Percentiles rank a stretch among this genome's conserved stretches.
Evolutionary conservation across 2,113 vertebrate genomes (phyloP).

Genomic region (Myanophis thanlyinensis): DNA sequence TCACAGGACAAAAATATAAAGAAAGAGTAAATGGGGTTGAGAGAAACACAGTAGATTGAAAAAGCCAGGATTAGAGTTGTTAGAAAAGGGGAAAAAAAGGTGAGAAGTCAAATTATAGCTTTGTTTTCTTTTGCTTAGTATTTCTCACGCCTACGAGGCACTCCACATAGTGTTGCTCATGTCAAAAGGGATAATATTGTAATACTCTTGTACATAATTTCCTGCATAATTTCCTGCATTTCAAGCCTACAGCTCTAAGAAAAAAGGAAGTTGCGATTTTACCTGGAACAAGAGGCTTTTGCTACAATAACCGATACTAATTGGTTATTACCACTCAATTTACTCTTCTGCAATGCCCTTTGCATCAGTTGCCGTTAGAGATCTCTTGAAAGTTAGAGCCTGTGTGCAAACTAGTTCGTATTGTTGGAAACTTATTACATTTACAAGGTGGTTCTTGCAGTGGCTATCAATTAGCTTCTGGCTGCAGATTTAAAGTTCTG

Average conservation of each 20-base stretch:
- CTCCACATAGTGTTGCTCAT: neutral
- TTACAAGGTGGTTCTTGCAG: neutral
- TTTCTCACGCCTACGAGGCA: neutral
- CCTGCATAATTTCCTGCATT: neutral
- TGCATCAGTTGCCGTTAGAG: neutral
- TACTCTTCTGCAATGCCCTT: neutral
- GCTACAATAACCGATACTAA: neutral
- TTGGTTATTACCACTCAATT: neutral
- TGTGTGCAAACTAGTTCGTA: neutral
- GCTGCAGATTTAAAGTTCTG: neutral
- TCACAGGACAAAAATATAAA: neutral
- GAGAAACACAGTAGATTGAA: neutral
- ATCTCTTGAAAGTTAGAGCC: neutral
- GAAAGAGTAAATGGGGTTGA: neutral
- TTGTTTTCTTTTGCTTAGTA: neutral
- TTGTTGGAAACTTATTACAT: neutral
- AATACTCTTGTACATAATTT: neutral
- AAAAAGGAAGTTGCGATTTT: neutral
- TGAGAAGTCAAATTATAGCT: neutral
- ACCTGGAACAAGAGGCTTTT: neutral
- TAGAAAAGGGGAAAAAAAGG: neutral
- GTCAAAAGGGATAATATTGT: neutral
- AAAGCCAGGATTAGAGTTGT: neutral
- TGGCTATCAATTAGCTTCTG: neutral
- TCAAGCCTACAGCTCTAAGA: neutral